Evolutionary conservation across 1,140 invertebrate genomes (phyloP).

Genomic region (Spodoptera frugiperda): DNA sequence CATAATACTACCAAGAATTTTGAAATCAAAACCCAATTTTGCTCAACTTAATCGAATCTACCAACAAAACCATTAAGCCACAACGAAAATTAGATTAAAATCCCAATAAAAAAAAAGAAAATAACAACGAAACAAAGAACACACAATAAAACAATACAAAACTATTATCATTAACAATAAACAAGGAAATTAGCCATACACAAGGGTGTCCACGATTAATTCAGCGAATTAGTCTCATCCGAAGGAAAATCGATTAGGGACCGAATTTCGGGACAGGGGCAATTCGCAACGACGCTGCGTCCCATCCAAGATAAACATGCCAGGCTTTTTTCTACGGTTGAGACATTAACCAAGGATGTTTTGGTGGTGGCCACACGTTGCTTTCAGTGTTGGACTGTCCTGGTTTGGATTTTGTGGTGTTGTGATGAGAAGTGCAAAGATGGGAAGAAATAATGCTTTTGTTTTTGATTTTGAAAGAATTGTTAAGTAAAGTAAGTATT

Average conservation of each 20-base stretch:
- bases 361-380: constrained; percentile 63
- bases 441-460: not conserved
- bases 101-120: not conserved
- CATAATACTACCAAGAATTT: no score
- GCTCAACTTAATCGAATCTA: not conserved
- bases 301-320: constrained; percentile 83
- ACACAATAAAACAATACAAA: constrained; percentile 57
- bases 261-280: constrained; percentile 70
- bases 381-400: constrained; percentile 15
- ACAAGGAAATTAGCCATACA: constrained; percentile 78
- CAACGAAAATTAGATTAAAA: constrained; percentile 10
- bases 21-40: no score
- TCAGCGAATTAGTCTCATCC: constrained; percentile 81
- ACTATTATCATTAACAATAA: constrained; percentile 71
- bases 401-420: not conserved
- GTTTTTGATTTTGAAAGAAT: no score
- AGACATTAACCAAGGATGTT: constrained; percentile 85
- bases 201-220: constrained; percentile 84
- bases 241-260: constrained; percentile 81
- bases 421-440: no score
- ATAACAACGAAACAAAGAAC: not conserved
- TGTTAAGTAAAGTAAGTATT: no score
- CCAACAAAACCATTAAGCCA: constrained; percentile 5
- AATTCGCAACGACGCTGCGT: constrained; percentile 75
- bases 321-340: constrained; percentile 79